Evolutionary conservation across 2,888 invertebrate species (phyloP), one percentile per base, ranked within the genome.

Genomic region (Coleophora deauratella): DNA sequence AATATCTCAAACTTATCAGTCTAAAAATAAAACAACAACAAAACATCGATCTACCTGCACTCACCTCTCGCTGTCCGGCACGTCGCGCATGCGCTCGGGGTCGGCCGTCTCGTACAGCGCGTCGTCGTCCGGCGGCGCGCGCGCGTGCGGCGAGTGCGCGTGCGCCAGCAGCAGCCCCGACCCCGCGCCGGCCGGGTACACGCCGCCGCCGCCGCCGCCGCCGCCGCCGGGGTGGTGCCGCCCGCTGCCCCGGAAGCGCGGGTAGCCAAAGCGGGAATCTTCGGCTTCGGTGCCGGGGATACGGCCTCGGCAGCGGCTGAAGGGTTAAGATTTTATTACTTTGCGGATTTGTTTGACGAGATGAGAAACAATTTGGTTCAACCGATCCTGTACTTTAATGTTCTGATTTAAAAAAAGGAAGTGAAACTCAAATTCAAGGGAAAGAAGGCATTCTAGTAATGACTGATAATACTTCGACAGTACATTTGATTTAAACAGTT

Each of bases 51-150:
- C 13, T 8, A 14, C 1, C 36, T 35, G 9, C 12, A 27, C 87
- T 88, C 89, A 95, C 95, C 95, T 95, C 89, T 93, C 95, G 81
- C 94, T 94, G 76, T 95, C 94, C 57, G 94, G 94, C 52, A 93
- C 93, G 84, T 94, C 94, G 51, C 92, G 80, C 43, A 85, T 66
- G 44, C 89, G 90, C 67, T 92, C 91, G 44, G 91, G 88, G 76
- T 91, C 91, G 56, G 95, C 95, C 64, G 93, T 93, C 86, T 94
- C 95, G 78, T 95, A 95, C 64, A 95, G 92, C 70, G 93, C 93
- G 78, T 95, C 95, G 68, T 94, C 94, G 70, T 93, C 93, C 53
- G 88, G 85, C 50, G 72, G 69, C 27, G 57, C 62, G 37, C 72
- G 68, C 90, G 66, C 84, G 73, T 62, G 73, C 52, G 59, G 62